phyloP scores from a whole-genome alignment of 2,797 vertebrate genomes.

The Megaceryle alcyon region DNA sequence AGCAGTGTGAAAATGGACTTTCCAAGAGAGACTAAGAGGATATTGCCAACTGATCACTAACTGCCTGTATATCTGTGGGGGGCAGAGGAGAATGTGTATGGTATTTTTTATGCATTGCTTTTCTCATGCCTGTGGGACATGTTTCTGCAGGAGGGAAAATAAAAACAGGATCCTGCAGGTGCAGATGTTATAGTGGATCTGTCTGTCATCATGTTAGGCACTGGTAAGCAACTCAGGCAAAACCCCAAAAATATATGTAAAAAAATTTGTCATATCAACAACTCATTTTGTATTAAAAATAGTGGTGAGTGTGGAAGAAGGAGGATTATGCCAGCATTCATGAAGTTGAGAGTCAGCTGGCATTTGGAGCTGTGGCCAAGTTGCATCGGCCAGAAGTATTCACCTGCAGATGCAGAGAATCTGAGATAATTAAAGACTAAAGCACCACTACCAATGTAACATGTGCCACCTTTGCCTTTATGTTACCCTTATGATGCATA shows the following conservation, averaged over 20 bases:
- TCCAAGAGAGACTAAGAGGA: background rate
- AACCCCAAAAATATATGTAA: fast-evolving
- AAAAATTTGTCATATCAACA: background rate
- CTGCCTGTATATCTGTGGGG: background rate
- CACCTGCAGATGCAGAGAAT: background rate
- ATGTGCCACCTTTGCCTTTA: background rate
- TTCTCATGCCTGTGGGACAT: background rate
- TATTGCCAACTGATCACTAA: background rate
- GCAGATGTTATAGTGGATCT: background rate
- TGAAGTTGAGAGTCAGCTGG: background rate
- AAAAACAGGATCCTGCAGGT: background rate
- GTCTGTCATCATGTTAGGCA: background rate
- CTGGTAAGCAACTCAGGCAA: background rate
- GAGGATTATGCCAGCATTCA: background rate
- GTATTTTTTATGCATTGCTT: background rate
- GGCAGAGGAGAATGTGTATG: background rate
- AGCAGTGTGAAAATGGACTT: background rate
- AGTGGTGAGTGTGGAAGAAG: background rate
- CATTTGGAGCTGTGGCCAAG: background rate
- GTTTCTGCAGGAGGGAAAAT: background rate
- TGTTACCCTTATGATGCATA: background rate
- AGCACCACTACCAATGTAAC: background rate
- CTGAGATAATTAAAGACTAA: background rate
- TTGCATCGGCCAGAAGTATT: background rate
- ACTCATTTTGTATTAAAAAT: background rate